phyloP scores from a whole-genome alignment of 1,140 invertebrate species.

The Caenorhabditis tropicalis region DNA sequence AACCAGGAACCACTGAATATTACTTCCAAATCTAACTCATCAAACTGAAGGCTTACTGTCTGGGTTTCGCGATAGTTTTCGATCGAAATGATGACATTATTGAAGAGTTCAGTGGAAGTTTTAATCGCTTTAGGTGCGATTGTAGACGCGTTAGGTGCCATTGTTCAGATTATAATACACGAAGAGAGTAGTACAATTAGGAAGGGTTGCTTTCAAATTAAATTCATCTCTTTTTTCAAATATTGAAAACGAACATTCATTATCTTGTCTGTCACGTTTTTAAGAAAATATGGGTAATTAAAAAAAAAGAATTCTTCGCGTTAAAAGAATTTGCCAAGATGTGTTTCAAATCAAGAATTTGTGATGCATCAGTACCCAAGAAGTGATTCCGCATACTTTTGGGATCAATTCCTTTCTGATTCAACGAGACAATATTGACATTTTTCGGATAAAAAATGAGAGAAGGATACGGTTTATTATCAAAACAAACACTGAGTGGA shows the following conservation, averaged over 20 bases:
- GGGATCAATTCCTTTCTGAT: background rate
- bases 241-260: no score
- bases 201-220: background rate
- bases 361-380: no score
- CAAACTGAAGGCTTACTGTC: background rate
- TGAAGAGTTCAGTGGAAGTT: background rate
- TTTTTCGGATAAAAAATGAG: background rate
- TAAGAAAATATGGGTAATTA: no score
- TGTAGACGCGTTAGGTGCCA: background rate
- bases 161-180: background rate
- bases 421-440: slow-evolving; percentile 14
- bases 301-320: no score
- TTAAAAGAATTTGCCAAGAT: no score
- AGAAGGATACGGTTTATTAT: slow-evolving; percentile 3
- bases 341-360: no score
- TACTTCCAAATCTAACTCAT: background rate
- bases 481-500: background rate
- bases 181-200: background rate
- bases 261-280: background rate
- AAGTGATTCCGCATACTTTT: no score
- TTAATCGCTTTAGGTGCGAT: no score
- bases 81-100: background rate
- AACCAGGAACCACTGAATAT: background rate
- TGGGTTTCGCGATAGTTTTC: background rate
- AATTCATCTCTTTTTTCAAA: background rate